Conservation (phyloP, 2,113 vertebrate genomes). For the Brachyhypopomus gauderio region DNA sequence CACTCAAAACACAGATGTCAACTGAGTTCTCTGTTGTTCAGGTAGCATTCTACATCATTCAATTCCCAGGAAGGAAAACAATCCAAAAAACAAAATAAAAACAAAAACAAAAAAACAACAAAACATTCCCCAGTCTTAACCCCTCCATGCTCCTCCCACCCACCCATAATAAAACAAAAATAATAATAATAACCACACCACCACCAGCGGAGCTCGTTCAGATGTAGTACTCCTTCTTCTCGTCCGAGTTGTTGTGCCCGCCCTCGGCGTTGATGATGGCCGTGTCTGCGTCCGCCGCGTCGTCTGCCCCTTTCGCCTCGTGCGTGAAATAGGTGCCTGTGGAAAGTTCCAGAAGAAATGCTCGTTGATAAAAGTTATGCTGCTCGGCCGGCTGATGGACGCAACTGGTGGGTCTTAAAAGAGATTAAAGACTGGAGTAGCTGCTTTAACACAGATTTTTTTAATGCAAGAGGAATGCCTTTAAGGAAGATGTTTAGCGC, state of each 20-base stretch:
- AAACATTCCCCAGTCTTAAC: conserved; percentile 44
- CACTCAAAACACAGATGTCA: conserved; percentile 58
- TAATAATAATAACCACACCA: conserved; percentile 61
- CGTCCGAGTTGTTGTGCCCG: conserved; percentile 96
- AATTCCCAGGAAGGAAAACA: conserved; percentile 43
- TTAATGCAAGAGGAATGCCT: conserved; percentile 24
- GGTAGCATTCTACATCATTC: conserved; percentile 50
- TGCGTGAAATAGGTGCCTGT: conserved; percentile 99
- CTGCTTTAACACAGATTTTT: conserved; percentile 45
- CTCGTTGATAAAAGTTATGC: conserved; percentile 46
- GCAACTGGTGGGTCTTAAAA: conserved; percentile 43
- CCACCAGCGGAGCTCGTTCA: conserved; percentile 82
- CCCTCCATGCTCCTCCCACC: conserved; percentile 32
- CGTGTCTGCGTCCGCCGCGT: conserved; percentile 96
- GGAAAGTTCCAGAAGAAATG: conserved; percentile 53
- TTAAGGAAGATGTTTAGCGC: conserved; percentile 24
- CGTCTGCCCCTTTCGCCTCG: conserved; percentile 98
- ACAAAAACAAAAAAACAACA: neutral
- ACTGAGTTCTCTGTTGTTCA: conserved; percentile 49
- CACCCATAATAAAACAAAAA: conserved; percentile 42
- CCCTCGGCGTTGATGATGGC: conserved; percentile 99
- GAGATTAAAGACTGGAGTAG: conserved; percentile 44
- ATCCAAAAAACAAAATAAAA: conserved; percentile 40
- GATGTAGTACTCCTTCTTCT: conserved; percentile 99
- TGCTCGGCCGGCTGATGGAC: conserved; percentile 26